Evolutionary conservation across 2,113 vertebrate species (phyloP).

Genomic region (Leucosticte australis): DNA sequence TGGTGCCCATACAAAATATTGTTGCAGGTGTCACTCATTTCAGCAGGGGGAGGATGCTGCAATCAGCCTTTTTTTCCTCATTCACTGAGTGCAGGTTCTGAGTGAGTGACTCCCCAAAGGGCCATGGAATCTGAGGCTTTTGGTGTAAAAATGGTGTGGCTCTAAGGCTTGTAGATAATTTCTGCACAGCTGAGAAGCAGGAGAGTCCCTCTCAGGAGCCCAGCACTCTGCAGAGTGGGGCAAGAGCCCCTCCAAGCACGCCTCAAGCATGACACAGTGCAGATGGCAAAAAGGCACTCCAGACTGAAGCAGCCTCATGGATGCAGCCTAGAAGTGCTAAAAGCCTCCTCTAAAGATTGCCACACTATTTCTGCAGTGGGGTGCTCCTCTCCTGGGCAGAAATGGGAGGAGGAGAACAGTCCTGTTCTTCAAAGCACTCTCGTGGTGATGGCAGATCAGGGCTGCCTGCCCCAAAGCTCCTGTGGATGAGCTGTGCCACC

Average conservation of each 20-base stretch:
- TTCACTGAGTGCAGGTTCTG: neutral
- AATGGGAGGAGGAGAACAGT: neutral
- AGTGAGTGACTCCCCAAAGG: neutral
- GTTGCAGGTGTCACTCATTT: neutral
- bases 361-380: neutral
- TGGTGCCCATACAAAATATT: neutral
- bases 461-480: neutral
- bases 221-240: neutral
- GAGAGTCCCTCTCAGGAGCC: neutral
- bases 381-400: neutral
- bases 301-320: neutral
- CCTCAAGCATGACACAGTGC: neutral
- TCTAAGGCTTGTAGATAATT: neutral
- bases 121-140: neutral
- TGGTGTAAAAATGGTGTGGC: neutral
- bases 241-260: neutral
- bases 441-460: neutral
- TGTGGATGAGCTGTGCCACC: neutral
- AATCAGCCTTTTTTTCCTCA: neutral
- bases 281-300: neutral
- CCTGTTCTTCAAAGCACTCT: neutral
- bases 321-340: neutral
- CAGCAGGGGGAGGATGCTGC: neutral
- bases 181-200: neutral
- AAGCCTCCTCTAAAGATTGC: neutral